phyloP scores from a whole-genome alignment of 1,140 invertebrate genomes.

The Cyphomyrmex costatus region DNA sequence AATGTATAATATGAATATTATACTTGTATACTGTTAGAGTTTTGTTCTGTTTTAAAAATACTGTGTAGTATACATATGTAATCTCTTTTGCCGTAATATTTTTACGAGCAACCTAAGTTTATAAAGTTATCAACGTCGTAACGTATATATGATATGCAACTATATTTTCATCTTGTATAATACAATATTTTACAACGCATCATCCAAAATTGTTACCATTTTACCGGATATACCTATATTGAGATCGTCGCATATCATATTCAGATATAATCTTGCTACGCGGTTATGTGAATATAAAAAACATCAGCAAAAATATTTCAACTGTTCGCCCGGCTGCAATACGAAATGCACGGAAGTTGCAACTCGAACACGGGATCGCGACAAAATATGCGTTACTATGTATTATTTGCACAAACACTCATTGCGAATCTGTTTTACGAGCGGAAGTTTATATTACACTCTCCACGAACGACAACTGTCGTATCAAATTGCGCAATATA shows the following conservation, averaged over 20 bases:
- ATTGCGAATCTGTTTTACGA: conserved; percentile 39
- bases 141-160: background rate
- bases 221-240: background rate
- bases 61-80: background rate
- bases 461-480: background rate
- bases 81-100: background rate
- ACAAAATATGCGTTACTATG: conserved; percentile 43
- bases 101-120: background rate
- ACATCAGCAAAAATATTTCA: conserved; percentile 50
- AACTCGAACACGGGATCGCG: conserved; percentile 19
- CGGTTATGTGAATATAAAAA: conserved; percentile 46
- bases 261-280: conserved; percentile 45
- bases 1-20: background rate
- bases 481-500: conserved; percentile 14
- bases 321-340: conserved; percentile 18
- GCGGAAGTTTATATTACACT: conserved; percentile 42
- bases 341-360: conserved; percentile 28
- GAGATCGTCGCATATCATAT: conserved; percentile 41
- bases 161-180: background rate
- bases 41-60: background rate
- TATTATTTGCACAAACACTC: conserved; percentile 48
- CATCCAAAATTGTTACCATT: background rate
- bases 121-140: conserved; percentile 7
- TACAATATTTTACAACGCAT: conserved; percentile 28
- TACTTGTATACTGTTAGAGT: background rate